Conservation (phyloP, 2,888 invertebrate species). For the Eurytoma californica region DNA sequence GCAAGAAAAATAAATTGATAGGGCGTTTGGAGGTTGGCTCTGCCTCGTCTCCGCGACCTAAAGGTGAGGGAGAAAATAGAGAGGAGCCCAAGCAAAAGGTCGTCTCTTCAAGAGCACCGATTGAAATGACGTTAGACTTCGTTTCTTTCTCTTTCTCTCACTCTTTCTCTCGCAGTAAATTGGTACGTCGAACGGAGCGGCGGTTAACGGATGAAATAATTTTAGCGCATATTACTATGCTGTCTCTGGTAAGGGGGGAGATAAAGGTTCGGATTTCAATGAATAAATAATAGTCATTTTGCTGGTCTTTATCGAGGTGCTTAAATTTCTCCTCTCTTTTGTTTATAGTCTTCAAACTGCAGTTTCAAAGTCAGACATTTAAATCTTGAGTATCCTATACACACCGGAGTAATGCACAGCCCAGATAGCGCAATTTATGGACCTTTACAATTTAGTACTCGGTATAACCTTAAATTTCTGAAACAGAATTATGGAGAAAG, state of each 20-base stretch:
- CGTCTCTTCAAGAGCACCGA: constrained; percentile 30
- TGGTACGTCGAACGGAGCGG: constrained; percentile 2
- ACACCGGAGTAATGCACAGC: background rate
- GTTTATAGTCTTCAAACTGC: constrained; percentile 18
- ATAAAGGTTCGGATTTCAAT: constrained; percentile 18
- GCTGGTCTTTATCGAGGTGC: constrained; percentile 11
- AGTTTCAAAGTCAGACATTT: constrained; percentile 2
- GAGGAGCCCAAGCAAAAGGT: constrained; percentile 35
- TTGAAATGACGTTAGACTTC: constrained; percentile 37
- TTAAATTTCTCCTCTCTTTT: constrained; percentile 14
- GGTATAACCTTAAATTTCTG: too few species aligned
- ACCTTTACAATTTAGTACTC: too few species aligned
- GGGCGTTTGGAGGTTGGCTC: constrained; percentile 52
- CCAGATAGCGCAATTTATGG: too few species aligned
- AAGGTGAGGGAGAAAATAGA: constrained; percentile 47
- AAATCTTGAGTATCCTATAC: constrained; percentile 9
- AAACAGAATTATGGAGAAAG: background rate
- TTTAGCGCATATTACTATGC: constrained; percentile 5
- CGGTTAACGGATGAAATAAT: constrained; percentile 16
- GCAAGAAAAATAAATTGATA: constrained; percentile 62
- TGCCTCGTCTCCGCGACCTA: constrained; percentile 19
- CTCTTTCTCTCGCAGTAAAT: constrained; percentile 29
- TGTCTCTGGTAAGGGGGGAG: constrained; percentile 11
- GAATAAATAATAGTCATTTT: constrained; percentile 9
- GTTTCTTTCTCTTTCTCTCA: constrained; percentile 19